Evolutionary conservation across 2,797 vertebrate species (phyloP).

Genomic region (Phyllotis vaccarum): DNA sequence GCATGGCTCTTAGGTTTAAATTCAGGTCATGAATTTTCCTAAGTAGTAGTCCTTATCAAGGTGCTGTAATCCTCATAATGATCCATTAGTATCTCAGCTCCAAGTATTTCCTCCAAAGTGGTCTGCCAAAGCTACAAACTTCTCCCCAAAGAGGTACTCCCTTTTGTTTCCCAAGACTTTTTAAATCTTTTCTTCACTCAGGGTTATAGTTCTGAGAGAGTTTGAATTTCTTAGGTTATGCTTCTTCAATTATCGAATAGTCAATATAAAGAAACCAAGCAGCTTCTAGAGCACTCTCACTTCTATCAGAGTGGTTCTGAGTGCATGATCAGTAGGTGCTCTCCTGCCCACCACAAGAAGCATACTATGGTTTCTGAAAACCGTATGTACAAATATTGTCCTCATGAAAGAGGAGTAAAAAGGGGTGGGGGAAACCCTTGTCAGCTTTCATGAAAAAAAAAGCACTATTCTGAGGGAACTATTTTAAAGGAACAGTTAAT

Average conservation of each 20-base stretch:
- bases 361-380: background rate
- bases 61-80: too few relatives aligned
- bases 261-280: background rate
- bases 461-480: background rate
- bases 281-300: background rate
- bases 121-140: background rate
- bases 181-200: background rate
- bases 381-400: background rate
- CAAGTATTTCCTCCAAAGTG: background rate
- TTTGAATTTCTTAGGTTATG: background rate
- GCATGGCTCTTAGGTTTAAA: background rate
- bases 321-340: too few relatives aligned
- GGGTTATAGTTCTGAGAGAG: background rate
- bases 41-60: background rate
- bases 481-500: background rate
- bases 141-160: background rate
- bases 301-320: background rate
- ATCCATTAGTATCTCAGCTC: background rate
- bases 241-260: background rate
- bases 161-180: background rate
- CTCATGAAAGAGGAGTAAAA: background rate
- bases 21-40: rapidly evolving
- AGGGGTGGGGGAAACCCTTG: background rate
- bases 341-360: background rate
- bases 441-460: background rate